Evolutionary conservation across 2,888 invertebrate genomes (phyloP), one percentile per base, ranked within the genome.

Genomic region (Drosophila yooni): DNA sequence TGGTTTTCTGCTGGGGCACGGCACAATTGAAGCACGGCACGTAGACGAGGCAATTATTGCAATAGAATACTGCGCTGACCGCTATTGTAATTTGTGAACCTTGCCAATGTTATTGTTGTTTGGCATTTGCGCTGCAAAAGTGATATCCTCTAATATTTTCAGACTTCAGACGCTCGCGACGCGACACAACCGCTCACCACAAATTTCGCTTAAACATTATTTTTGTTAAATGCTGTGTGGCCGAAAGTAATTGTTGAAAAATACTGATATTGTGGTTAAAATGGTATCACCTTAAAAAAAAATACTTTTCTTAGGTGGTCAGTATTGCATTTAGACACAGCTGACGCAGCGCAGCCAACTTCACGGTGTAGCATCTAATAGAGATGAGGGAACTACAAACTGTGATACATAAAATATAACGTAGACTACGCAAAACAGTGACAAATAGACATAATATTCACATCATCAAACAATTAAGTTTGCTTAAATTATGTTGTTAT

Each of bases 121-220:
- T 57, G 52, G 43, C 51, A 34, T 67, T 58, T 43, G 54, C 15
- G 27, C 33, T 43, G 29, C 18, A 56, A 31, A 46, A 62, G 21
- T 53, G 33, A 29, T 25, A 46, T 46, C 13, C 27, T 29, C 21
- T 15, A 66, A 63, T 56, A 29, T 60, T 57, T 13, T 58, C 56
- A 60, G 68, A 74, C 10, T 72, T 58, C 56, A 48, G 58, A n/a
- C 50, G 66, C 8, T 43, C 79, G 73, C 82, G 64, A 58, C 78
- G 61, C 81, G 78, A 38, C 67, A 70, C 73, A 74, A 63, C 82
- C 78, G 48, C 21, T 46, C 62, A 40, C 61, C 29, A 63, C 62
- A 57, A 80, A 57, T 46, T 81, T 62, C n/a, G 43, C 54, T 73
- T 77, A 4, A 59, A 43, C 54, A 81, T 73, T 79, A 81, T 81